Conservation (phyloP, 1,140 invertebrate genomes). For the Epicauta chinensis region DNA sequence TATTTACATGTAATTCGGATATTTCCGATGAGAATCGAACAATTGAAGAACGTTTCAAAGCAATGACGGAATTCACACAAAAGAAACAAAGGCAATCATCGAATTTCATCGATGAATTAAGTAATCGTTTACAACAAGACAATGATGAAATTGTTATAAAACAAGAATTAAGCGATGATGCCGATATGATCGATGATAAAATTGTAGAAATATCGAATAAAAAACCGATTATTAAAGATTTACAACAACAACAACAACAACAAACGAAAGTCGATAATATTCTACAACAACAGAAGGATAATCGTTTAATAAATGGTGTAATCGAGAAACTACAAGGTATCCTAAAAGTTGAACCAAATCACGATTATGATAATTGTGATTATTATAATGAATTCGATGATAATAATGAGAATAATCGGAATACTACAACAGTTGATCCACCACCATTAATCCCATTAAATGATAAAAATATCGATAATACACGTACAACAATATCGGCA, state of each 20-base stretch:
- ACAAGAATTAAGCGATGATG: constrained; percentile 13
- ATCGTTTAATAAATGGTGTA: constrained; percentile 12
- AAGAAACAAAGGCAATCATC: constrained; percentile 21
- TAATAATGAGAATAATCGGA: too few species aligned
- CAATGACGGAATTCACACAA: constrained; percentile 35
- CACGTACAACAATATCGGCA: constrained; percentile 3
- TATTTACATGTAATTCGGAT: constrained; percentile 35
- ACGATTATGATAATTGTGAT: neutral
- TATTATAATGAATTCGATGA: too few species aligned
- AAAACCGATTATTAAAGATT: neutral
- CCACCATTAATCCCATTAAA: constrained; percentile 15
- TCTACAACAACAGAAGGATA: neutral
- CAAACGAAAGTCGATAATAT: neutral
- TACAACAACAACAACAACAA: neutral
- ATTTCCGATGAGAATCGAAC: constrained; percentile 29
- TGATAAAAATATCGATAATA: neutral
- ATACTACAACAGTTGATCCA: constrained; percentile 1
- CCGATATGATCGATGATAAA: neutral
- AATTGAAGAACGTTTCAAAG: constrained; percentile 33
- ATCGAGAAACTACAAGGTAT: constrained; percentile 31
- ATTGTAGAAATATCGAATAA: neutral
- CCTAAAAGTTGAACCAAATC: constrained; percentile 6
- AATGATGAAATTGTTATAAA: constrained; percentile 19
- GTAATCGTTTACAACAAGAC: constrained; percentile 24
- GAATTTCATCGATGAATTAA: constrained; percentile 33